A percentile compares a stretch with the other conserved stretches of the same genome.
These are phyloP conservation scores for Nycticorax nycticorax DNA, from an alignment of 2,113 vertebrate genomes.

Conservation along the genomic window DNA sequence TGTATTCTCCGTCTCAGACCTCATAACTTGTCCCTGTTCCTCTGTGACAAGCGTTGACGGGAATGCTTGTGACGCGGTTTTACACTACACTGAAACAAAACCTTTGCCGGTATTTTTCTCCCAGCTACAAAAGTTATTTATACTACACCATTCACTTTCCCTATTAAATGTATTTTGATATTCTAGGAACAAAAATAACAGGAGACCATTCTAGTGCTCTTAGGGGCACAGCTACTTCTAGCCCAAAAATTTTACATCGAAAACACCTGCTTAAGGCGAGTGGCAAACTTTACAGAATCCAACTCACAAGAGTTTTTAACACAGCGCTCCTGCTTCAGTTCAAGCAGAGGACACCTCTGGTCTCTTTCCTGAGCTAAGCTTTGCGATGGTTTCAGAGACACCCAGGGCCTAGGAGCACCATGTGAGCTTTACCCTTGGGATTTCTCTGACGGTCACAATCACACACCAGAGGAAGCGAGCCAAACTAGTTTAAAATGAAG, in stretches of 20 bases:
- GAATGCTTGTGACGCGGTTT: neutral
- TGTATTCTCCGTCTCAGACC: neutral
- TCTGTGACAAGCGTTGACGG: neutral
- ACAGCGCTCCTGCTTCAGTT: neutral
- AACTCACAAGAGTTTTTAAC: neutral
- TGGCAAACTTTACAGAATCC: neutral
- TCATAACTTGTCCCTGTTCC: neutral
- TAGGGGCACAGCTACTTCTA: neutral
- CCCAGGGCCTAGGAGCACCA: neutral
- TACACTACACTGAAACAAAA: neutral
- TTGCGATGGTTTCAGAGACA: neutral
- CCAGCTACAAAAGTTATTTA: neutral
- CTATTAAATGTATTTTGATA: neutral
- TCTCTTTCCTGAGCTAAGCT: neutral
- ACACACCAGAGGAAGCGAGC: neutral
- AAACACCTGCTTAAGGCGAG: neutral
- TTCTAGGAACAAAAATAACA: neutral
- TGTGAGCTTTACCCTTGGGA: neutral
- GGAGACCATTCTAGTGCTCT: neutral
- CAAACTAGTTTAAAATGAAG: neutral
- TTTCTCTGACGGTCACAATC: neutral
- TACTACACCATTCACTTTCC: neutral
- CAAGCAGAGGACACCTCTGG: neutral
- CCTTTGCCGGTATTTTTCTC: neutral
- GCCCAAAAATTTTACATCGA: neutral